Evolutionary conservation across 2,888 invertebrate species (phyloP), one percentile per base, ranked within the genome.

Genomic region (Diloba caeruleocephala): DNA sequence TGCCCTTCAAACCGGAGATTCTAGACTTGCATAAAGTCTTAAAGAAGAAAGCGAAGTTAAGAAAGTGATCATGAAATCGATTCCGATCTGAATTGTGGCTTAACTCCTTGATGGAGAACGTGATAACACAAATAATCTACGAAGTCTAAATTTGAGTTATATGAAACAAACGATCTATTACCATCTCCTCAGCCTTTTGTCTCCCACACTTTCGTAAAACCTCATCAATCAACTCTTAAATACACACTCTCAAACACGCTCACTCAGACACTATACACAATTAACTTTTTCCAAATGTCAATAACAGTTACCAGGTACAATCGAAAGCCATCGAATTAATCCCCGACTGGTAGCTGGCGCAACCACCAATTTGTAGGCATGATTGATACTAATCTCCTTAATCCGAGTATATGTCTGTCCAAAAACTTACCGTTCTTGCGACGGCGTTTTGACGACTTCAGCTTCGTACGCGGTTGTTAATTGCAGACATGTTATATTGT

Each of bases 341-440:
- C 74, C 71, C 60, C 41, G 46, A 60, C 62, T 80, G 77, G 88
- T 88, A 89, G 88, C 87, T 84, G 87, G 82, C 76, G 83, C 80
- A 87, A 84, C 77, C 57, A 80, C 86, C 86, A 89, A 90, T 90
- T 89, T 90, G 84, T 83, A 83, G 49, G 59, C 66, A 67, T 91
- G 92, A 92, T 92, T 92, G 92, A 92, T 90, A 83, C 74, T 92
- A 92, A 92, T 89, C 91, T 90, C 56, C 66, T 67, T 88, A 86
- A 91, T 88, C 90, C 83, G 73, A 59, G 72, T 78, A 71, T 75
- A 79, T 81, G 88, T 79, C 84, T 75, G 84, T 79, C 58, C 64
- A 74, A 78, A 74, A 79, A 77, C 78, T 79, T 68, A 83, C 86
- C 79, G 83, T 81, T 81, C 73, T 64, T 41, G 36, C 29, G 44